Evolutionary conservation across 1,140 invertebrate genomes (phyloP).

Genomic region (Maniola jurtina): DNA sequence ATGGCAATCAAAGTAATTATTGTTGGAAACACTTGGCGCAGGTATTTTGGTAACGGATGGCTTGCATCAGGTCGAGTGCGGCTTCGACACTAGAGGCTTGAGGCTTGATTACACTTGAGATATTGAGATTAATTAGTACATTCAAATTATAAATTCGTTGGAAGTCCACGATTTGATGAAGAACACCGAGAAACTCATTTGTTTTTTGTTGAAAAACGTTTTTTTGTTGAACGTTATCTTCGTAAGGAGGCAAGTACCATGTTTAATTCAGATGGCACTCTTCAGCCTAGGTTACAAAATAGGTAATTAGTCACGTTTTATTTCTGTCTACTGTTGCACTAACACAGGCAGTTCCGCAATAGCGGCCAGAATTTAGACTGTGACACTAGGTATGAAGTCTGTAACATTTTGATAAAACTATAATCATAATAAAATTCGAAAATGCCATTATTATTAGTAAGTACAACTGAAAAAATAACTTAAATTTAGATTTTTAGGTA

Average conservation of each 20-base stretch:
- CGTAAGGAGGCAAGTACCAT: neutral
- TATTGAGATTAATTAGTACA: too few species aligned
- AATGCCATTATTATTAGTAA: too few species aligned
- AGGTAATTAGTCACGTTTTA: conserved; percentile 29
- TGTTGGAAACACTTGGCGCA: too few species aligned
- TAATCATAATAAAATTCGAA: too few species aligned
- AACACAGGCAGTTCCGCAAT: conserved; percentile 19
- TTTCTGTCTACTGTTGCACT: conserved; percentile 15
- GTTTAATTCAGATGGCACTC: conserved; percentile 9
- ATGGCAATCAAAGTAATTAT: too few species aligned
- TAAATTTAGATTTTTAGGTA: too few species aligned
- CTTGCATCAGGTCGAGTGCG: too few species aligned
- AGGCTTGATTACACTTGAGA: too few species aligned
- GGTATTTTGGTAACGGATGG: too few species aligned
- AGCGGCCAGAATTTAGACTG: conserved; percentile 16
- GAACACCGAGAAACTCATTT: neutral
- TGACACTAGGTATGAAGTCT: conserved; percentile 2
- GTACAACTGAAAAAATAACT: too few species aligned
- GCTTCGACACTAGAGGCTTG: too few species aligned
- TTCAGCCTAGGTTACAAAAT: conserved; percentile 21
- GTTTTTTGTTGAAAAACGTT: neutral
- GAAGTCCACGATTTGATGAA: neutral
- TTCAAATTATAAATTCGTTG: neutral
- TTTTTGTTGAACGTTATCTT: neutral
- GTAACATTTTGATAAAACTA: neutral